phyloP scores from a whole-genome alignment of 2,797 vertebrate species.

The Octomys mimax region DNA sequence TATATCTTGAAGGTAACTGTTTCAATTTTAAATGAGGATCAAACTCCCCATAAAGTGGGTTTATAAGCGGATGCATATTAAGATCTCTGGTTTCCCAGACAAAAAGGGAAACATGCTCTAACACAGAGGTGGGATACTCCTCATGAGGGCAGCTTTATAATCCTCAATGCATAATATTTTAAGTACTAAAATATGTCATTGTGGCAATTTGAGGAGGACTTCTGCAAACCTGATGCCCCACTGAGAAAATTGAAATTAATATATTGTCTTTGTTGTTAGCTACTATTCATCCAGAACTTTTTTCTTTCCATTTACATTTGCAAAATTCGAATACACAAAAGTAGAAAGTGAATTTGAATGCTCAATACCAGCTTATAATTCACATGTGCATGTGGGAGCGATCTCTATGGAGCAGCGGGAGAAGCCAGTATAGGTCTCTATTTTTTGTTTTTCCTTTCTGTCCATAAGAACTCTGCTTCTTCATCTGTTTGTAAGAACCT shows the following conservation, averaged over 20 bases:
- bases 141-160: background rate
- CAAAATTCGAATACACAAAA: background rate
- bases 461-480: background rate
- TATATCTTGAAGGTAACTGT: background rate
- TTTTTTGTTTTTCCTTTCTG: background rate
- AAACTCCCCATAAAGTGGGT: background rate
- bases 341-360: background rate
- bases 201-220: background rate
- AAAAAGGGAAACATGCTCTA: background rate
- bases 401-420: background rate
- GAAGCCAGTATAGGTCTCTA: background rate
- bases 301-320: slow-evolving; percentile 22
- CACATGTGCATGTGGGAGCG: no score
- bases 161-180: slow-evolving; percentile 38
- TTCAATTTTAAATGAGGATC: slow-evolving; percentile 49
- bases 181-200: slow-evolving; percentile 2
- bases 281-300: slow-evolving; percentile 35
- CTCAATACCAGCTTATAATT: background rate
- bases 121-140: background rate
- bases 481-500: background rate
- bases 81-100: background rate
- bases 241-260: slow-evolving; percentile 35
- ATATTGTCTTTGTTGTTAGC: slow-evolving; percentile 11
- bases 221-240: background rate
- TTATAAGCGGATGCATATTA: background rate